Evolutionary conservation across 2,888 invertebrate genomes (phyloP), one percentile per base, ranked within the genome.

Genomic region (Hofmannophila pseudospretella): DNA sequence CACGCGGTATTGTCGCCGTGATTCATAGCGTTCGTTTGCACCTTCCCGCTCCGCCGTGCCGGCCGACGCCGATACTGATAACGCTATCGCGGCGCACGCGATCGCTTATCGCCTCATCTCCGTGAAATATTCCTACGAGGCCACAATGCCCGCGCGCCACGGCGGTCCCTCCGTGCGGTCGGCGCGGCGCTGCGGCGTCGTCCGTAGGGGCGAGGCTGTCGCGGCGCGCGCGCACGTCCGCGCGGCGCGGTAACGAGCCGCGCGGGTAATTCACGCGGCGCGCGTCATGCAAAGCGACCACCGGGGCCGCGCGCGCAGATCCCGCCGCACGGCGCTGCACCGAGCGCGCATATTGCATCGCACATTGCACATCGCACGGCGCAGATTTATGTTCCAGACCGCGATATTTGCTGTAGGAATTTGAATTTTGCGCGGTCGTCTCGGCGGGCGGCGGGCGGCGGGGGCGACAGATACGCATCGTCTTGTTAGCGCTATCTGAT

Each of bases 401-500:
- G 73, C 69, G 50, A 45, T 51, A 62, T 65, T 67, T 60, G 67
- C 64, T 71, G 67, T 66, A 54, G 72, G 69, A 77, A 80, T 82
- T 81, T 82, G 81, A 82, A 81, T 81, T 47, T 46, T 38, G 44
- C 42, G 62, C 50, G 60, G 57, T 51, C 45, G 52, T 49, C 50
- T 47, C 39, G 37, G 52, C 46, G 47, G 47, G 50, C 52, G 42
- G 46, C 35, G 41, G 39, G 41, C 46, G 45, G 8, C 44, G 51
- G 54, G 51, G 56, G 50, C 49, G 58, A 43, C 56, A 45, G 84
- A 84, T 84, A 84, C 73, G 70, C 76, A 85, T 85, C 85, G 78
- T 54, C 82, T 85, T 80, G 85, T 85, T 85, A 84, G 79, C 71
- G 76, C 58, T 82, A 85, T 85, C 85, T 64, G 84, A 82, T 82